Evolutionary conservation across 2,113 vertebrate species (phyloP).

Genomic region (Hemichromis elongatus): DNA sequence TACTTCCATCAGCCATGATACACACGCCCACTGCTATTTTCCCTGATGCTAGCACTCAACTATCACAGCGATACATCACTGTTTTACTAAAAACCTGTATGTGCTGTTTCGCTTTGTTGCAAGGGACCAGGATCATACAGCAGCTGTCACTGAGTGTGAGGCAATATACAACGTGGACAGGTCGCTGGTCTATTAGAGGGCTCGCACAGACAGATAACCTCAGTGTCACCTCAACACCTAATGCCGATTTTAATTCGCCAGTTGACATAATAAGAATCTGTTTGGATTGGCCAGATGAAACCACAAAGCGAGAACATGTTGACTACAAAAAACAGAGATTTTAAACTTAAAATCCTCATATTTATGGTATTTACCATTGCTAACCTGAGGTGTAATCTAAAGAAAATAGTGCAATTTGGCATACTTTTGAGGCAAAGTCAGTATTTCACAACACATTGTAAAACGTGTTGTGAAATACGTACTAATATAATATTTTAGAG

Average conservation of each 20-base stretch:
- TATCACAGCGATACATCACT: background rate
- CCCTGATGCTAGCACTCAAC: background rate
- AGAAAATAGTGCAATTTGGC: background rate
- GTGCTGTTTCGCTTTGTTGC: background rate
- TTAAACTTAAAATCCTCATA: background rate
- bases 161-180: background rate
- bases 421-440: background rate
- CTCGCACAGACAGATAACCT: background rate
- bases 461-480: background rate
- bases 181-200: background rate
- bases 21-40: background rate
- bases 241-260: rapidly evolving
- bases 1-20: background rate
- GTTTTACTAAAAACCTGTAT: background rate
- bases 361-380: background rate
- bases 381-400: background rate
- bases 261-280: background rate
- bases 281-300: background rate
- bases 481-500: slow-evolving; percentile 12
- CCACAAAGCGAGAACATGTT: background rate
- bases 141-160: background rate
- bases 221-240: background rate
- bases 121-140: background rate
- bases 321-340: background rate
- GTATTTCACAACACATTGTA: background rate